phyloP scores from a whole-genome alignment of 2,113 vertebrate species.

The Acanthochromis polyacanthus region DNA sequence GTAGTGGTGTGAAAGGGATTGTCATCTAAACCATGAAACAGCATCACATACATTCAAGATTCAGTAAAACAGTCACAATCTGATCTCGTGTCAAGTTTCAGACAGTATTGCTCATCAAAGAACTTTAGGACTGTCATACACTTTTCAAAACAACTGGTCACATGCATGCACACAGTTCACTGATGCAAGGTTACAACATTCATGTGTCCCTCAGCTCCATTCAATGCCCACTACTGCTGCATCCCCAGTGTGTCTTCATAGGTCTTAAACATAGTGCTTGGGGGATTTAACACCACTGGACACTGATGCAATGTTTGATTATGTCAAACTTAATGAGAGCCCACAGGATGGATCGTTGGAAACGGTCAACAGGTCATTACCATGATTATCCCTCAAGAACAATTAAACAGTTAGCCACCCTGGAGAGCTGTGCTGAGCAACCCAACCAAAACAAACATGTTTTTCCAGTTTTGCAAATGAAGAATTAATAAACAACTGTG shows the following conservation, averaged over 20 bases:
- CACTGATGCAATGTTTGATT: conserved; percentile 8
- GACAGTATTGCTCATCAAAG: no score
- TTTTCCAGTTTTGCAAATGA: conserved; percentile 33
- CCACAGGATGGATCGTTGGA: conserved; percentile 39
- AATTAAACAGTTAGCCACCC: conserved; percentile 55
- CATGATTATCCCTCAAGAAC: conserved; percentile 40
- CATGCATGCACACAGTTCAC: no score
- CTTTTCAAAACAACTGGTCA: no score
- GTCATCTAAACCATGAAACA: no score
- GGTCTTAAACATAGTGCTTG: background rate
- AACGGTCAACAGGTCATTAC: conserved; percentile 78
- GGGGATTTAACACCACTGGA: conserved; percentile 3
- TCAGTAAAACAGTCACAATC: no score
- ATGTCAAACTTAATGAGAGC: conserved; percentile 61
- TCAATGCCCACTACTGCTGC: no score
- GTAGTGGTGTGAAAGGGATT: no score
- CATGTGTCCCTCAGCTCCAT: no score
- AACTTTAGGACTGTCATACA: no score
- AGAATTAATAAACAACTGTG: conserved; percentile 4
- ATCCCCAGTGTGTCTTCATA: background rate
- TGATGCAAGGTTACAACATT: no score
- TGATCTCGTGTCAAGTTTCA: no score
- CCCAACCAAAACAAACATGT: conserved; percentile 50
- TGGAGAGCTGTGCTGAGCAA: conserved; percentile 14
- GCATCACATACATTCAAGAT: no score